phyloP scores from a whole-genome alignment of 2,888 invertebrate genomes.

The Laspeyria flexula region DNA sequence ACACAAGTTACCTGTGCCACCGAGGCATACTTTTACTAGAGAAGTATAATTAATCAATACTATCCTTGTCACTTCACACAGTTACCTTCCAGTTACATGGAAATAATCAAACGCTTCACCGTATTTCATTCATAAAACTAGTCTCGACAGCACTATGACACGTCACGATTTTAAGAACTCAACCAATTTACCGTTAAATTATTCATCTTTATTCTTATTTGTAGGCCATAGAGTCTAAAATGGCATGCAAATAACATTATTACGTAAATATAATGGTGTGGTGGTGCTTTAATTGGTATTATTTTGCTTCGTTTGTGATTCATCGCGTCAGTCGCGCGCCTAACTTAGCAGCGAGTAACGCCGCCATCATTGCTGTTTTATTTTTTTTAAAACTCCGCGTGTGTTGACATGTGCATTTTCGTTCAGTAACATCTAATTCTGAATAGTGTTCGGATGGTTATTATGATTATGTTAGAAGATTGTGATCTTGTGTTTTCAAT shows the following conservation, averaged over 20 bases:
- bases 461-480: slow-evolving; percentile 26
- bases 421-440: slow-evolving; percentile 58
- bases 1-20: too few species aligned
- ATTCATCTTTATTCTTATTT: slow-evolving; percentile 37
- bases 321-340: slow-evolving; percentile 73
- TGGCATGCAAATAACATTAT: slow-evolving; percentile 53
- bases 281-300: slow-evolving; percentile 75
- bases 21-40: too few species aligned
- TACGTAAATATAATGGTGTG: slow-evolving; percentile 58
- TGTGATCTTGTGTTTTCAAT: slow-evolving; percentile 9
- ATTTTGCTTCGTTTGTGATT: slow-evolving; percentile 81
- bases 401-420: slow-evolving; percentile 58
- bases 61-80: neutral
- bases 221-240: slow-evolving; percentile 51
- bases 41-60: too few species aligned
- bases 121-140: slow-evolving; percentile 63
- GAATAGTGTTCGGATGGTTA: slow-evolving; percentile 51
- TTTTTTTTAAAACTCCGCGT: slow-evolving; percentile 56
- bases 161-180: slow-evolving; percentile 52
- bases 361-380: slow-evolving; percentile 54
- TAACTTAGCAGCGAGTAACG: slow-evolving; percentile 55
- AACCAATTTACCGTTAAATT: slow-evolving; percentile 29
- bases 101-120: slow-evolving; percentile 15
- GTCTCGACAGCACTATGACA: slow-evolving; percentile 56
- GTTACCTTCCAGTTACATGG: slow-evolving; percentile 9